These are phyloP conservation scores for Phalacrocorax brasilianus DNA, from an alignment of 2,113 vertebrate genomes.

Conservation along the genomic window DNA sequence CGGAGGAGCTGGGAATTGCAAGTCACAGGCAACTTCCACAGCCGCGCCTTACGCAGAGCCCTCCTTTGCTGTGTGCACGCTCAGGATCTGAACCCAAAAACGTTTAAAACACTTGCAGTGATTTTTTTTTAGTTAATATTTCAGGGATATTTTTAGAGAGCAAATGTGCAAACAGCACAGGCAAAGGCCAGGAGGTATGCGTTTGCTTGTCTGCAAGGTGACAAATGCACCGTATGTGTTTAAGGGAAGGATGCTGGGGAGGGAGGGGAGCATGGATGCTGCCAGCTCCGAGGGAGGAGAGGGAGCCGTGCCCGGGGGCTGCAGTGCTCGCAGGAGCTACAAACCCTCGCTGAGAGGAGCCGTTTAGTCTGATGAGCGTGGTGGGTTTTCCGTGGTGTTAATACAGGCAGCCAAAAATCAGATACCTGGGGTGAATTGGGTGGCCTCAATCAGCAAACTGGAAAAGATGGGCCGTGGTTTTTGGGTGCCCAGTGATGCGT, in stretches of 20 bases:
- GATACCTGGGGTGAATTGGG: background rate
- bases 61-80: background rate
- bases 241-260: background rate
- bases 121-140: background rate
- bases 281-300: background rate
- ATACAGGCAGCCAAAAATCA: background rate
- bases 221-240: background rate
- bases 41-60: background rate
- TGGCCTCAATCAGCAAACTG: background rate
- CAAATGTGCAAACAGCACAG: background rate
- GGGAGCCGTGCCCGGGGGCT: background rate
- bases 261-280: background rate
- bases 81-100: background rate
- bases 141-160: background rate
- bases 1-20: background rate
- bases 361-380: background rate
- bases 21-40: background rate
- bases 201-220: background rate
- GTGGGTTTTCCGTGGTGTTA: rapidly evolving
- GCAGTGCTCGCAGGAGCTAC: background rate
- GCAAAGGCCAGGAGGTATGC: background rate
- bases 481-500: rapidly evolving
- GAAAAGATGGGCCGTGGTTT: background rate
- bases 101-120: rapidly evolving
- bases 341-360: background rate